Evolutionary conservation across 2,888 invertebrate species (phyloP).

Genomic region (Macropis europaea): DNA sequence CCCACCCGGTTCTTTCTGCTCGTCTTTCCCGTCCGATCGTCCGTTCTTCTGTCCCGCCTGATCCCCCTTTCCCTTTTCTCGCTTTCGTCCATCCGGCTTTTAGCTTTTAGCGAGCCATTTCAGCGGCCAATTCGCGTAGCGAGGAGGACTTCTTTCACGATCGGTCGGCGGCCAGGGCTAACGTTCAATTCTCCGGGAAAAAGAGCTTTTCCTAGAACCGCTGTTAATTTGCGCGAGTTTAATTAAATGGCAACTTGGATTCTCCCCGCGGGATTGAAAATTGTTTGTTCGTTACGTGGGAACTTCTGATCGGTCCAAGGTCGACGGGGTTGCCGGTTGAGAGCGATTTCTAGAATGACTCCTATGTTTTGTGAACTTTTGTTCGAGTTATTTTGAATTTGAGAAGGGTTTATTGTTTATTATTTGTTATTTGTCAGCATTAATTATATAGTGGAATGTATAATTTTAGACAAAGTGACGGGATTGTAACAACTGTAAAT

Average conservation of each 20-base stretch:
- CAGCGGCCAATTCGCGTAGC: conserved; percentile 38
- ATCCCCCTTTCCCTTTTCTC: conserved; percentile 14
- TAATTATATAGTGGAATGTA: too few relatives aligned
- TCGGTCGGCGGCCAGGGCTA: too few relatives aligned
- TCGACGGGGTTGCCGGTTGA: too few relatives aligned
- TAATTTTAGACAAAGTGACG: too few relatives aligned
- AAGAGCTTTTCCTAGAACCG: too few relatives aligned
- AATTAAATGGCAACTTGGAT: not conserved
- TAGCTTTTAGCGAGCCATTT: conserved; percentile 63
- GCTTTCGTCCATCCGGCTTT: conserved; percentile 59
- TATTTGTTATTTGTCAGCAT: too few relatives aligned
- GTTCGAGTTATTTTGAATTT: too few relatives aligned
- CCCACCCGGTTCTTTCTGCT: conserved; percentile 19
- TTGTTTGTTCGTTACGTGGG: not conserved
- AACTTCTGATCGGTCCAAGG: not conserved
- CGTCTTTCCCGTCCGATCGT: conserved; percentile 9
- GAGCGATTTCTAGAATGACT: too few relatives aligned
- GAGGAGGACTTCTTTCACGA: conserved; percentile 35
- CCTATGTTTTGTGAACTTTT: too few relatives aligned
- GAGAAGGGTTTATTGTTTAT: too few relatives aligned
- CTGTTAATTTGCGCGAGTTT: not conserved
- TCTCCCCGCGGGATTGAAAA: not conserved
- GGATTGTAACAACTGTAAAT: too few relatives aligned
- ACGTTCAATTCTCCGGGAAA: too few relatives aligned
- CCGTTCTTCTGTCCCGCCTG: not conserved